These are phyloP conservation scores for Cactoblastis cactorum DNA, from an alignment of 2,888 invertebrate species.

Conservation along the genomic window DNA sequence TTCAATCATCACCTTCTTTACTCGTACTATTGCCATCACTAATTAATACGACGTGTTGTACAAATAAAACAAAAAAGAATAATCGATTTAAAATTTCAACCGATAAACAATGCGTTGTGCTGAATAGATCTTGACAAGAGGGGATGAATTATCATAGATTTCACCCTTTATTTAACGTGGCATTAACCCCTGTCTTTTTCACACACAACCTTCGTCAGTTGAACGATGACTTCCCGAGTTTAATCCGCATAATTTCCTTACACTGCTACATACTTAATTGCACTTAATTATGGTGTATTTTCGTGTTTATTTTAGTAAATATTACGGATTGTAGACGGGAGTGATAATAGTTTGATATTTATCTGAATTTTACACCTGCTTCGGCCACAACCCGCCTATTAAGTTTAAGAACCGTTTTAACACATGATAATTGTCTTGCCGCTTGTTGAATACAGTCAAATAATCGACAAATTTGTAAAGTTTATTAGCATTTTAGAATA, in stretches of 20 bases:
- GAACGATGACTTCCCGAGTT: slow-evolving; percentile 11
- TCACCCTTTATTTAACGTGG: not conserved
- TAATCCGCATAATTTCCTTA: slow-evolving; percentile 19
- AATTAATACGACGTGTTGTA: no score
- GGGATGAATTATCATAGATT: not conserved
- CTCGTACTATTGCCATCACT: no score
- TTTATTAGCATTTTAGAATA: not conserved
- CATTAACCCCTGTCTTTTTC: slow-evolving; percentile 2
- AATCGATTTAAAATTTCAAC: not conserved
- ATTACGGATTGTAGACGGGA: slow-evolving; percentile 56
- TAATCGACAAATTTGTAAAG: not conserved
- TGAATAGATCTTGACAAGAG: not conserved
- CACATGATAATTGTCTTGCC: slow-evolving; percentile 65
- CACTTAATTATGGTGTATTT: slow-evolving; percentile 46
- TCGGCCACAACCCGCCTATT: slow-evolving; percentile 47
- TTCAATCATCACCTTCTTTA: no score
- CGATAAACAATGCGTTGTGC: not conserved
- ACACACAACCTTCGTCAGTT: slow-evolving; percentile 9
- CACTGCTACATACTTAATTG: slow-evolving; percentile 41
- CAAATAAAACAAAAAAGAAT: not conserved
- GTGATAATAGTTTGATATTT: slow-evolving; percentile 59
- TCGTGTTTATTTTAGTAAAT: slow-evolving; percentile 58
- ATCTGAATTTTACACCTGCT: slow-evolving; percentile 60
- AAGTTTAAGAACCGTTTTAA: slow-evolving; percentile 54
- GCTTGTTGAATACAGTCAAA: slow-evolving; percentile 43